phyloP scores from a whole-genome alignment of 2,113 vertebrate genomes.

The Trogon surrucura region DNA sequence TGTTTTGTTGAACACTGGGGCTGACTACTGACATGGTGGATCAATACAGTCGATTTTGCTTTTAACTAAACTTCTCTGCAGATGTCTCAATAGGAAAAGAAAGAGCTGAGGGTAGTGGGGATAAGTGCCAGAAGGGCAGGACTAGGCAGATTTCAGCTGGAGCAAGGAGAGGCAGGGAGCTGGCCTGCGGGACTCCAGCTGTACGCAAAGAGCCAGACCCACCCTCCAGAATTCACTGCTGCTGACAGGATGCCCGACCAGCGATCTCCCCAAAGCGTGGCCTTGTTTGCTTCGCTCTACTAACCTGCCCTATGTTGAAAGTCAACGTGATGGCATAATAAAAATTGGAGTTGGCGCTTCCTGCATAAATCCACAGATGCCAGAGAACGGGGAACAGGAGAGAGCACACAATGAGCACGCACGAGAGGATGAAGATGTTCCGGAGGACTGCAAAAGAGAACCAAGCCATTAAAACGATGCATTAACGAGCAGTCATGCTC shows the following conservation, averaged over 20 bases:
- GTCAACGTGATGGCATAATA: constrained; percentile 97
- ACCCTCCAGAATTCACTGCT: not conserved
- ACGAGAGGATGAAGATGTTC: constrained; percentile 94
- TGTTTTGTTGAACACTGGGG: not conserved
- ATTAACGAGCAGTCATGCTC: not conserved
- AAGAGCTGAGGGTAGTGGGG: not conserved
- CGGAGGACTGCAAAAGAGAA: constrained; percentile 84
- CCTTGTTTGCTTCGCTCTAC: not conserved
- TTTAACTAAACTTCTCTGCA: not conserved
- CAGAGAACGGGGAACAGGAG: constrained; percentile 96
- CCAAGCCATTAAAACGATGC: not conserved
- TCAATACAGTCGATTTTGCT: not conserved
- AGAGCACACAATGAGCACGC: constrained; percentile 89
- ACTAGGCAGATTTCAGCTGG: not conserved
- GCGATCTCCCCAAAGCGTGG: not conserved
- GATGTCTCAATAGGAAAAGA: not conserved
- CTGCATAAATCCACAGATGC: constrained; percentile 99
- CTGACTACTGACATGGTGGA: not conserved
- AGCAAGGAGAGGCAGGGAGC: not conserved
- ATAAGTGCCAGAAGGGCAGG: not conserved
- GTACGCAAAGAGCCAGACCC: not conserved
- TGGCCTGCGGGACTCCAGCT: not conserved
- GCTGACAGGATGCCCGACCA: not conserved
- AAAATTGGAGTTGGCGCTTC: constrained; percentile 99
- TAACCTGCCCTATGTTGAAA: constrained; percentile 96